Percentiles rank a stretch among this genome's conserved stretches.
These are phyloP conservation scores for Apotomis capreana DNA, from an alignment of 2,888 invertebrate genomes.

Conservation along the genomic window DNA sequence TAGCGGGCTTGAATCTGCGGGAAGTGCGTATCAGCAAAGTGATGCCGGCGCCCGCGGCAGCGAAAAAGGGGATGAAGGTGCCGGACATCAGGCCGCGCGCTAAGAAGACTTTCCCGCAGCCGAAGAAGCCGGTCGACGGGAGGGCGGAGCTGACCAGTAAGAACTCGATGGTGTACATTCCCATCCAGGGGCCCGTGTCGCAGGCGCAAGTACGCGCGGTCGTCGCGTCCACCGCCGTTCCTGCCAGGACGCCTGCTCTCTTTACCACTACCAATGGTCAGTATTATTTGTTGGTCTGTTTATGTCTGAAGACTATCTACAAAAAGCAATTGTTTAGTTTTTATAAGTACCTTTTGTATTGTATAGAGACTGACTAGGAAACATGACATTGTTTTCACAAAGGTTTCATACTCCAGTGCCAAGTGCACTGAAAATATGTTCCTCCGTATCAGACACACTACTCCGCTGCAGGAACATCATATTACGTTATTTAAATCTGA, in stretches of 20 bases:
- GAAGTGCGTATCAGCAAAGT: conserved; percentile 73
- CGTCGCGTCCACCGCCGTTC: conserved; percentile 29
- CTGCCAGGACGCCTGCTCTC: conserved; percentile 46
- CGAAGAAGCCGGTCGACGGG: conserved; percentile 67
- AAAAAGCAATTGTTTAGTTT: no score
- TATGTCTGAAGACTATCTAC: no score
- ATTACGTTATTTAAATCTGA: no score
- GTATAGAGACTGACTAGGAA: no score
- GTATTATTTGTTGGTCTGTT: conserved; percentile 31
- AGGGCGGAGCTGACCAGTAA: conserved; percentile 71
- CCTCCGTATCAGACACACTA: no score
- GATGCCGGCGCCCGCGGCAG: conserved; percentile 55
- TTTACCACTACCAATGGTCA: conserved; percentile 47
- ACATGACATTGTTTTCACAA: no score
- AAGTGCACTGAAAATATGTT: no score
- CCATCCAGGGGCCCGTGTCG: conserved; percentile 74
- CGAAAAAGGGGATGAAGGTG: conserved; percentile 52
- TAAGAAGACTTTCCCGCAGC: conserved; percentile 73
- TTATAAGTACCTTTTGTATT: no score
- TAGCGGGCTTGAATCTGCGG: conserved; percentile 53
- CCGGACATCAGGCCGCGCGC: conserved; percentile 62
- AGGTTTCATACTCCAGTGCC: no score
- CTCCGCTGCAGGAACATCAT: no score
- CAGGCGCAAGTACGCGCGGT: conserved; percentile 62
- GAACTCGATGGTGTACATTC: conserved; percentile 80